Evolutionary conservation across 1,140 invertebrate genomes (phyloP).

Genomic region (Musca vetustissima): DNA sequence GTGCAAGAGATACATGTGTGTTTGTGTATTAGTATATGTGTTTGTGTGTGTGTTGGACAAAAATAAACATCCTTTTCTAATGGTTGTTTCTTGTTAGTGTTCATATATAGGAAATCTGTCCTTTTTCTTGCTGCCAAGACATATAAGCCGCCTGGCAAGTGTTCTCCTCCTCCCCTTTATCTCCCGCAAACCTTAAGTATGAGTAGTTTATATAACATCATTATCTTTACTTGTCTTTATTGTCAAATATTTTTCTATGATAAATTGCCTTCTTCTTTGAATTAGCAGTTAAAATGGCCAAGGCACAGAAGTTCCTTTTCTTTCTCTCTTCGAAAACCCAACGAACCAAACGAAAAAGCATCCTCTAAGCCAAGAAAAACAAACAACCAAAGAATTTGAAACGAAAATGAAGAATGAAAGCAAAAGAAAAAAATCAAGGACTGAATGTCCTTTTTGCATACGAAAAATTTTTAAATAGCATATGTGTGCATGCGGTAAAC

Average conservation of each 20-base stretch:
- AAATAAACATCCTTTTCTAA: too few relatives aligned
- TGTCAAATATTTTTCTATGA: constrained; percentile 24
- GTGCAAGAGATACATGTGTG: neutral
- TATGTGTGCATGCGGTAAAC: neutral
- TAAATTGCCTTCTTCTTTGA: constrained; percentile 22
- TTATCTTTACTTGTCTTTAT: constrained; percentile 24
- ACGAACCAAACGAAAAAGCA: neutral
- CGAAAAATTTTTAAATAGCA: constrained; percentile 6
- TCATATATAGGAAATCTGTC: too few relatives aligned
- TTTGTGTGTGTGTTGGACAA: too few relatives aligned
- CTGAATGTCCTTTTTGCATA: constrained; percentile 18
- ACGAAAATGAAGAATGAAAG: too few relatives aligned
- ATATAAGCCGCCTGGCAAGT: too few relatives aligned
- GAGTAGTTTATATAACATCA: constrained; percentile 20
- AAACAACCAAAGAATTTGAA: neutral
- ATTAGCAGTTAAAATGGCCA: constrained; percentile 14
- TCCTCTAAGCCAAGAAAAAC: neutral
- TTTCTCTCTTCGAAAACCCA: too few relatives aligned
- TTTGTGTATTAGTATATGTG: neutral
- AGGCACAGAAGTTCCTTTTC: neutral
- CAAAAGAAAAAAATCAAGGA: neutral
- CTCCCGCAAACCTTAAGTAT: too few relatives aligned
- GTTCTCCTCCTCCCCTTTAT: too few relatives aligned
- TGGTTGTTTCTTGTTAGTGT: too few relatives aligned
- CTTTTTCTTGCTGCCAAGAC: too few relatives aligned